Evolutionary conservation across 92 coral and sea anemone genomes (phyloP).

Genomic region (Bergia puertoricense): DNA sequence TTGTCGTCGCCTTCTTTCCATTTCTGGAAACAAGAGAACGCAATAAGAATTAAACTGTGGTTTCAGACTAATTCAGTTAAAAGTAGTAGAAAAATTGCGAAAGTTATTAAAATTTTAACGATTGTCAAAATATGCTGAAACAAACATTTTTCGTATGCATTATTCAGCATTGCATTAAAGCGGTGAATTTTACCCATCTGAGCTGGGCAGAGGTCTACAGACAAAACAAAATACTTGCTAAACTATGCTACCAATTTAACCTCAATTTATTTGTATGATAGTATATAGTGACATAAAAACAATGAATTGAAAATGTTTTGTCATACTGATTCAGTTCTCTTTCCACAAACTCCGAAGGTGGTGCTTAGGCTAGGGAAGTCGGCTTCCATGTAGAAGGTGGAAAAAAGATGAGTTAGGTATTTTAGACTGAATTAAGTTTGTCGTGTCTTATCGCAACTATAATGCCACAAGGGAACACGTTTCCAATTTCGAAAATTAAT

Average conservation of each 20-base stretch:
- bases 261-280: neutral
- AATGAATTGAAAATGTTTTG: too few species aligned
- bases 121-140: neutral
- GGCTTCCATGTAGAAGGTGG: too few species aligned
- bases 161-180: neutral
- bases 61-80: neutral
- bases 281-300: too few species aligned
- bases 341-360: too few species aligned
- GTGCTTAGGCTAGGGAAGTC: too few species aligned
- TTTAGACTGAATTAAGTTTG: too few species aligned
- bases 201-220: slow-evolving; percentile 10
- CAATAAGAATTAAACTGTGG: neutral
- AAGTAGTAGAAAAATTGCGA: neutral
- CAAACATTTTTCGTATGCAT: neutral
- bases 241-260: neutral
- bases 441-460: too few species aligned
- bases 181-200: neutral
- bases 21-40: neutral
- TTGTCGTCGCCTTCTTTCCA: slow-evolving; percentile 17
- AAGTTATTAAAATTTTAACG: neutral
- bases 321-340: too few species aligned
- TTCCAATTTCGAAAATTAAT: too few species aligned
- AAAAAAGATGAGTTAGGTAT: too few species aligned
- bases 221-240: slow-evolving; percentile 13
- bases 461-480: too few species aligned